Conservation (phyloP, 2,888 invertebrate genomes). For the Campopleginae sp. region DNA sequence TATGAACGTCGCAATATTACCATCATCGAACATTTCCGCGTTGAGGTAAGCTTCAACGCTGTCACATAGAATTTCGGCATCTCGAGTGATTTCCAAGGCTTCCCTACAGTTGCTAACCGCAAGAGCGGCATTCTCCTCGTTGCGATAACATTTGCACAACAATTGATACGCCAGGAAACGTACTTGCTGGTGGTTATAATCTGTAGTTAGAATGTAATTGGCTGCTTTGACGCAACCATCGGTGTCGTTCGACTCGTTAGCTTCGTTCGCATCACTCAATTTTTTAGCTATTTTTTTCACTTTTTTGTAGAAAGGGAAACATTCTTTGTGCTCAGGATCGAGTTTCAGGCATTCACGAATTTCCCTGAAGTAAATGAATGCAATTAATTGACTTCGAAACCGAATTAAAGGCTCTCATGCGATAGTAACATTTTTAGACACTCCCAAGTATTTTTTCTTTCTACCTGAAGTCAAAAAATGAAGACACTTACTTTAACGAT, state of each 20-base stretch:
- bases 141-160: constrained; percentile 91
- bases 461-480: neutral
- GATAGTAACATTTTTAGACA: neutral
- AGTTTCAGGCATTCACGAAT: constrained; percentile 98
- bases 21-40: constrained; percentile 96
- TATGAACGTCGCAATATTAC: constrained; percentile 81
- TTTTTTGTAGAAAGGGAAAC: constrained; percentile 98
- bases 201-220: constrained; percentile 88
- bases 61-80: constrained; percentile 93
- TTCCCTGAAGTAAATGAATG: constrained; percentile 86
- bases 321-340: constrained; percentile 98
- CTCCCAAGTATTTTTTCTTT: too few species aligned
- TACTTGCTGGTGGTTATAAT: constrained; percentile 89
- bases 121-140: constrained; percentile 89
- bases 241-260: constrained; percentile 88
- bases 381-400: neutral
- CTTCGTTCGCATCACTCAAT: constrained; percentile 88
- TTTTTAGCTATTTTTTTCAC: constrained; percentile 96
- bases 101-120: constrained; percentile 92
- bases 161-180: constrained; percentile 90
- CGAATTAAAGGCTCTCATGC: neutral
- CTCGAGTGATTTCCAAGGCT: constrained; percentile 91
- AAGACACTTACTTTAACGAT: constrained; percentile 89
- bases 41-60: constrained; percentile 96
- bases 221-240: constrained; percentile 89